Evolutionary conservation across 1,140 invertebrate genomes (phyloP).

Genomic region (Sitophilus oryzae): DNA sequence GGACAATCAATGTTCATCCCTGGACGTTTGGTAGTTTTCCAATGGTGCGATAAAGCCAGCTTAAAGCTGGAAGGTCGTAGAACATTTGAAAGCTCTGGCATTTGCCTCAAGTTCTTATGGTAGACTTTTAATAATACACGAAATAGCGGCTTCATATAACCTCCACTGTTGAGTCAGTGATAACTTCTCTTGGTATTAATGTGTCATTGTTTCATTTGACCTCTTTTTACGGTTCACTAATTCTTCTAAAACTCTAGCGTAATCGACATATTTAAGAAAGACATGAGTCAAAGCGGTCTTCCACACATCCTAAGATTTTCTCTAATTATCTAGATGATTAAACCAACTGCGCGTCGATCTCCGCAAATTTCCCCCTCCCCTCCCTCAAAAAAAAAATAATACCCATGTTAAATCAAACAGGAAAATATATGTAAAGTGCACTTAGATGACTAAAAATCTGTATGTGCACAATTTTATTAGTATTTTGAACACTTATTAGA

Average conservation of each 20-base stretch:
- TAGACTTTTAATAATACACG: constrained; percentile 37
- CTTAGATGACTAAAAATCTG: too few relatives aligned
- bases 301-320: not conserved
- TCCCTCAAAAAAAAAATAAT: too few relatives aligned
- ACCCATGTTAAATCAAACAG: too few relatives aligned
- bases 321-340: constrained; percentile 1
- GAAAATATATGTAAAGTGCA: too few relatives aligned
- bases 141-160: constrained; percentile 31
- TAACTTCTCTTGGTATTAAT: constrained; percentile 38
- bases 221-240: constrained; percentile 13
- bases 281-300: not conserved
- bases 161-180: constrained; percentile 36
- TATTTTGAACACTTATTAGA: too few relatives aligned
- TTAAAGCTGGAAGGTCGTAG: constrained; percentile 32
- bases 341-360: not conserved
- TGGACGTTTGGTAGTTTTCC: too few relatives aligned
- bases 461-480: too few relatives aligned
- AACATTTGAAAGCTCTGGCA: constrained; percentile 35
- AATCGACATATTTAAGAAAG: constrained; percentile 20
- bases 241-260: constrained; percentile 16
- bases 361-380: constrained; percentile 2
- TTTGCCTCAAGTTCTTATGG: constrained; percentile 33
- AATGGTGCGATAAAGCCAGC: constrained; percentile 27
- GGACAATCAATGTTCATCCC: too few relatives aligned
- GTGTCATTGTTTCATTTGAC: constrained; percentile 16